phyloP scores from a whole-genome alignment of 2,888 invertebrate species.

The Thereva unica region DNA sequence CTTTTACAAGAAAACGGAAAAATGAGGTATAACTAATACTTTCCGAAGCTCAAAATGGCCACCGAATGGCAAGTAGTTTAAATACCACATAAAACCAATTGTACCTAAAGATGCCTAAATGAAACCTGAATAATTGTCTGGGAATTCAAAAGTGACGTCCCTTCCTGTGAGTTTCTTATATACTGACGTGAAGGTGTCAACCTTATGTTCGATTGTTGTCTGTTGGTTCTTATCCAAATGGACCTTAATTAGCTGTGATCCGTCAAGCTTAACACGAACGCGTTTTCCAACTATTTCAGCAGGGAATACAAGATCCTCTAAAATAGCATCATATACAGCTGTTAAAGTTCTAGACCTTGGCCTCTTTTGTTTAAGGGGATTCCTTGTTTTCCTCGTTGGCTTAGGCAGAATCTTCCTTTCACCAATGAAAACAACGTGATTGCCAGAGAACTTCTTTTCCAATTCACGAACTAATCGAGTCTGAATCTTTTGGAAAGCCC shows the following conservation, averaged over 20 bases:
- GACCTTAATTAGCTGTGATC: slow-evolving; percentile 94
- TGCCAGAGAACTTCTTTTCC: slow-evolving; percentile 99
- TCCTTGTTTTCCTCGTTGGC: slow-evolving; percentile 92
- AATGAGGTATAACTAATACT: no score
- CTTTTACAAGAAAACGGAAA: no score
- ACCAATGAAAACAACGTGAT: slow-evolving; percentile 97
- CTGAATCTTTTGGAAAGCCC: no score
- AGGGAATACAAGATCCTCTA: slow-evolving; percentile 97
- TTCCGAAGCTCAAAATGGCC: no score
- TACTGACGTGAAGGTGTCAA: slow-evolving; percentile 96
- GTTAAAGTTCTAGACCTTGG: slow-evolving; percentile 88
- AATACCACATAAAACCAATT: no score
- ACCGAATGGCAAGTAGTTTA: no score
- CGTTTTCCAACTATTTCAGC: slow-evolving; percentile 99
- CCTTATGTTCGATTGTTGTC: slow-evolving; percentile 99
- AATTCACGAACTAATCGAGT: slow-evolving; percentile 97
- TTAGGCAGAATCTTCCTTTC: slow-evolving; percentile 97
- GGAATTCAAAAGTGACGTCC: slow-evolving; percentile 98
- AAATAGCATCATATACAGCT: slow-evolving; percentile 94
- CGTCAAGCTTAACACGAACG: slow-evolving; percentile 93
- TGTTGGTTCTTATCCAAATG: slow-evolving; percentile 98
- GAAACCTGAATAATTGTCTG: slow-evolving; percentile 96
- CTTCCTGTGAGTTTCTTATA: slow-evolving; percentile 99
- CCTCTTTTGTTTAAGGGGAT: slow-evolving; percentile 76
- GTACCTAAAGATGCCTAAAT: no score